Conservation (phyloP, 1,140 invertebrate genomes). For the Nephila pilipes region DNA sequence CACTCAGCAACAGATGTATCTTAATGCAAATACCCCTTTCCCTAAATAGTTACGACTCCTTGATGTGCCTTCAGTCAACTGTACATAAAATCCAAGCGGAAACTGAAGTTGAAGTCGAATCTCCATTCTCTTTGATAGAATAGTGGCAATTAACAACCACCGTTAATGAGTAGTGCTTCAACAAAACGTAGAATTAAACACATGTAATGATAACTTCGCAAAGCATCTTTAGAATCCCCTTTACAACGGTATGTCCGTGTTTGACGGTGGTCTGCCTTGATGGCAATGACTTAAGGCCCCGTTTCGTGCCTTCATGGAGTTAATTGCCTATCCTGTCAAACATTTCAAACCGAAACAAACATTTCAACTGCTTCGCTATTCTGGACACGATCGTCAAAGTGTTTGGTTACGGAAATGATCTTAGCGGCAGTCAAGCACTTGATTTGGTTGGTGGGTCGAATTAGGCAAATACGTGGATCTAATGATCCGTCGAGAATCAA, state of each 20-base stretch:
- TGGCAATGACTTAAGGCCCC: slow-evolving; percentile 46
- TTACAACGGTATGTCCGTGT: slow-evolving; percentile 56
- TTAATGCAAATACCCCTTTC: neutral
- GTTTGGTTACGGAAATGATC: slow-evolving; percentile 59
- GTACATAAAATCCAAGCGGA: slow-evolving; percentile 20
- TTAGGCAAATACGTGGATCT: slow-evolving; percentile 71
- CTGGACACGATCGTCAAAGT: slow-evolving; percentile 65
- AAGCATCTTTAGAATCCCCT: slow-evolving; percentile 56
- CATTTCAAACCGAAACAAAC: slow-evolving; percentile 73
- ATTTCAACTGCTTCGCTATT: slow-evolving; percentile 59
- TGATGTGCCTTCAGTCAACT: slow-evolving; percentile 9
- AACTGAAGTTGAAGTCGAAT: slow-evolving; percentile 17
- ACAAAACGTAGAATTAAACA: slow-evolving; percentile 67
- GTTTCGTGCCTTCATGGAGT: slow-evolving; percentile 47
- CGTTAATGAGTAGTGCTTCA: slow-evolving; percentile 31
- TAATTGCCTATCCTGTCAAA: slow-evolving; percentile 74
- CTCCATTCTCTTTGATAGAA: slow-evolving; percentile 15
- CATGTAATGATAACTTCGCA: slow-evolving; percentile 64
- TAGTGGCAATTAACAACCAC: slow-evolving; percentile 61
- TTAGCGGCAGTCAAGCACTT: slow-evolving; percentile 57
- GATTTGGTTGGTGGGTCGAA: slow-evolving; percentile 34
- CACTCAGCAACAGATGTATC: slow-evolving; percentile 40
- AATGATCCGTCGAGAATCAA: slow-evolving; percentile 45
- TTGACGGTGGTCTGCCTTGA: slow-evolving; percentile 52
- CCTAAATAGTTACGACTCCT: slow-evolving; percentile 33